Conservation (phyloP, 2,113 vertebrate species). For the Otolemur garnettii region DNA sequence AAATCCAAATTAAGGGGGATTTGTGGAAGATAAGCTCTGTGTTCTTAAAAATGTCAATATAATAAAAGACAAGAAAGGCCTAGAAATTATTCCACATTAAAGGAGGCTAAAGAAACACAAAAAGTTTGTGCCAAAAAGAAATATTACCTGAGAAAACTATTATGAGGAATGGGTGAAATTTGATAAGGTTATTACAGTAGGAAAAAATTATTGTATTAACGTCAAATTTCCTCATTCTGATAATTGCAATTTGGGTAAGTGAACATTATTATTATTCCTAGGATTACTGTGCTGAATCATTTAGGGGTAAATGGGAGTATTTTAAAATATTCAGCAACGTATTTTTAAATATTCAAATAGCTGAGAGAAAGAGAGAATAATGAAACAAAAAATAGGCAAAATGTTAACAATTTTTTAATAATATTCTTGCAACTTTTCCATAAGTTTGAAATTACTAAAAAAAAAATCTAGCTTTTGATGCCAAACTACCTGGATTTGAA, state of each 20-base stretch:
- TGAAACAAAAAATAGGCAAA: background rate
- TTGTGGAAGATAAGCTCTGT: background rate
- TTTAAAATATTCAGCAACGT: background rate
- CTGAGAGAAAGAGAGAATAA: background rate
- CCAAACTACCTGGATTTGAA: background rate
- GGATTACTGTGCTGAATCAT: background rate
- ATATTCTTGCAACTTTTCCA: background rate
- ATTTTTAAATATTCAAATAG: background rate
- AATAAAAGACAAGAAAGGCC: conserved; percentile 2
- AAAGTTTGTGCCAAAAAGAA: background rate
- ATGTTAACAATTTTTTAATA: conserved; percentile 22
- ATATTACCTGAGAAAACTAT: background rate
- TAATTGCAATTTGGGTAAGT: background rate
- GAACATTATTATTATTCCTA: background rate
- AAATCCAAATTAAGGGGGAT: background rate
- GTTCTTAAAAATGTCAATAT: background rate
- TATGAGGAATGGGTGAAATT: background rate
- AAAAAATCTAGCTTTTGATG: background rate
- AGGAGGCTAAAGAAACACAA: background rate
- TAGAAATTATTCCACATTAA: background rate
- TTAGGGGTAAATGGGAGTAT: background rate
- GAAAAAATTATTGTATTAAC: background rate
- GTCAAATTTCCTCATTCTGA: background rate
- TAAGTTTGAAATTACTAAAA: background rate
- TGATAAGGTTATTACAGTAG: background rate